Evolutionary conservation across 2,888 invertebrate genomes (phyloP), one percentile per base, ranked within the genome.

Genomic region (Ceraclea dissimilis): DNA sequence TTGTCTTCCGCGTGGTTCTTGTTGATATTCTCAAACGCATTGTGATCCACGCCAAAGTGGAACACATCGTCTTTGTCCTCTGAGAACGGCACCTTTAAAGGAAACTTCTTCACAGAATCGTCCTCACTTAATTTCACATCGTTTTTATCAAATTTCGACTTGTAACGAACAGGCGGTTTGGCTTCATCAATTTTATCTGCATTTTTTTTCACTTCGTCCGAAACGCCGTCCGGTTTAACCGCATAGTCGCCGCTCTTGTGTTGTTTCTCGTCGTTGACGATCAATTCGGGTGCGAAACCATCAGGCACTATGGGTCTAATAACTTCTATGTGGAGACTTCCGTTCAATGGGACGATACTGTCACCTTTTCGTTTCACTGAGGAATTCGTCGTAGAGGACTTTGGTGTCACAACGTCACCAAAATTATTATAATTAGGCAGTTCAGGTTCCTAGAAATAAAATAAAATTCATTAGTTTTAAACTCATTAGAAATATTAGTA

Each of bases 201-300:
- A 8, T 52, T 18, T 39, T 49, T 19, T 1, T 13, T 31, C n/a
- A 22, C 18, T 22, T 26, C 26, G 22, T 19, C n/a, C 10, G 17
- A 19, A 19, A 26, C 17, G n/a, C 17, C 21, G 4, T 22, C 22
- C 16, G 21, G 49, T 22, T 22, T 49, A 2, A 13, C 16, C 2
- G 8, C 8, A n/a, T 22, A 22, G 20, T 53, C 47, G 6, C 16
- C 17, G 2, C 17, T 16, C 33, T 48, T 53, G 47, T 48, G 53
- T n/a, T n/a, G n/a, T 22, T 49, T 49, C 17, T 49, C 49, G 20
- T 53, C 53, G 11, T 53, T 46, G 11, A 53, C 53, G 19, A 53
- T 46, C 13, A 53, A 31, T 47, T 53, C 53, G 2, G 53, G 53
- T 2, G 53, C 53, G 33, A 53, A 53, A 2, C 53, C 53, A 5